Base-by-base conservation (phyloP, 1,140 invertebrate genomes). In the Spodoptera litura region DNA sequence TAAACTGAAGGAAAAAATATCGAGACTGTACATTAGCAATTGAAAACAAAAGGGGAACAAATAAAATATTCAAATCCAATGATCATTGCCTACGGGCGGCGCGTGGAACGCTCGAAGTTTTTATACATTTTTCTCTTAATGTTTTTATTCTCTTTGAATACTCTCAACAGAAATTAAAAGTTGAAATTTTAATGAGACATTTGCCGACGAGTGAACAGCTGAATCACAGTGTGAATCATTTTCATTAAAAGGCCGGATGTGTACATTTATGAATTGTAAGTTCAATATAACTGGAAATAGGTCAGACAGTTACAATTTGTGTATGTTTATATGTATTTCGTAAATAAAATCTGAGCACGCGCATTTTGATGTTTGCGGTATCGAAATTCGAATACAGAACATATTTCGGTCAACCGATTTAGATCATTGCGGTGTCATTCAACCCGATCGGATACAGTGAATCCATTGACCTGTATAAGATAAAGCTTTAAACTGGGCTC, bases 381-480 rank as follows among this genome's bases (percentile, higher is more conserved):
- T 64, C 61, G 51, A 53, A n/a, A 25, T 13, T 59, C 35, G 71
- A 49, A 62, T 75, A 35, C 44, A 52, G 13, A 49, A 66, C n/a
- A 70, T 15, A 74, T 78, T 80, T 83, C 78, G 78, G 78, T 62
- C 72, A 79, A 78, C 64, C 73, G 77, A 82, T 83, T 79, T 83
- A 76, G 78, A 80, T 56, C 31, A 58, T 51, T 59, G 35, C 51
- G 51, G 76, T 80, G 84, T 82, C 82, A 44, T 83, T 85, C 72
- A 85, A 73, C 84, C 72, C 83, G 20, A 27, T 52, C 44, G 79
- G 66, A 72, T 84, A 80, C 70, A 64, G 52, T 44, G 79, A 82
- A 79, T 80, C 64, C 79, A 75, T 80, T 83, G 83, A 86, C 82
- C 84, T 66, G 78, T 78, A 72, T 78, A 73, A 81, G 81, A 79